Evolutionary conservation across 1,140 invertebrate species (phyloP).

Genomic region (Kradibia gibbosae): DNA sequence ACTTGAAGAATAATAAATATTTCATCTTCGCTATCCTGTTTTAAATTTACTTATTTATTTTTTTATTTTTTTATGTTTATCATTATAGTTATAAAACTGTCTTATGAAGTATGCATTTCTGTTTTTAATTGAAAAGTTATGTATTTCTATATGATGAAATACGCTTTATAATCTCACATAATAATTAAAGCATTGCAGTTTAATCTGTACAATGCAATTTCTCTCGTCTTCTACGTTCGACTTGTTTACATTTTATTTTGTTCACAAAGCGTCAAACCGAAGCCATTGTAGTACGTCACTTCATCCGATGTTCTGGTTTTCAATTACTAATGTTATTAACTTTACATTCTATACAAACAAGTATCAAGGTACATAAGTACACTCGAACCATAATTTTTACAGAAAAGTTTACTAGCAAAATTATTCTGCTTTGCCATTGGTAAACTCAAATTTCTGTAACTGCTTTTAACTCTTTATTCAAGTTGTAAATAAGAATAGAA

Average conservation of each 20-base stretch:
- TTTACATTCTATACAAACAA: conserved; percentile 51
- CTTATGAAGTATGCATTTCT: conserved; percentile 27
- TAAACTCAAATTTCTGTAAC: conserved; percentile 45
- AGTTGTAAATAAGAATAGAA: conserved; percentile 50
- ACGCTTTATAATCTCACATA: conserved; percentile 35
- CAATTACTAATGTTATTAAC: conserved; percentile 44
- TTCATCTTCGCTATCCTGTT: conserved; percentile 29
- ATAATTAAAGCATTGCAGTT: conserved; percentile 45
- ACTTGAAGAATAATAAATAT: conserved; percentile 43
- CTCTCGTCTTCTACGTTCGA: conserved; percentile 14
- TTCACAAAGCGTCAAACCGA: conserved; percentile 37
- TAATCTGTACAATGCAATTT: conserved; percentile 37
- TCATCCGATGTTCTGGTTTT: conserved; percentile 13
- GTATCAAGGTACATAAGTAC: conserved; percentile 39
- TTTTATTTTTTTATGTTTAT: conserved; percentile 1
- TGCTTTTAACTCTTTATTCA: conserved; percentile 45
- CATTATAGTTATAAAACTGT: conserved; percentile 32
- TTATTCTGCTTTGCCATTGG: conserved; percentile 49
- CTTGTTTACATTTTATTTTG: conserved; percentile 46
- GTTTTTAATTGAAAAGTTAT: conserved; percentile 42
- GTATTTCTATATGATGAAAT: conserved; percentile 39
- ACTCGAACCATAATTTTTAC: conserved; percentile 44
- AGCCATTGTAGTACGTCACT: conserved; percentile 46
- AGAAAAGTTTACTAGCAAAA: conserved; percentile 50
- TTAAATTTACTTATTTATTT: conserved; percentile 10